Base-by-base conservation (phyloP, 2,888 invertebrate species). In the Metacarcinus magister region DNA sequence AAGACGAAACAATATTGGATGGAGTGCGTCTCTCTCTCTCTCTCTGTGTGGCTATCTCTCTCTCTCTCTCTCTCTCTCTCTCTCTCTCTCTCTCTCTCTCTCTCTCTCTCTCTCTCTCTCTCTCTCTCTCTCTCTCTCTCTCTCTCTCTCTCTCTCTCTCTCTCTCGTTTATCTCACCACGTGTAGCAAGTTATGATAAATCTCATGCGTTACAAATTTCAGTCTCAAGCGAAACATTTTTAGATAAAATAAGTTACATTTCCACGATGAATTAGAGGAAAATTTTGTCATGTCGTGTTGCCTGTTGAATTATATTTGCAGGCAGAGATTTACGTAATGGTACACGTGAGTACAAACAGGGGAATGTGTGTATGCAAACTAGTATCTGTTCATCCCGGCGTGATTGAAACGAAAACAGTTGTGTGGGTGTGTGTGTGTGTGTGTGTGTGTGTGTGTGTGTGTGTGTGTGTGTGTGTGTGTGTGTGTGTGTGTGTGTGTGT, bases 71-170 rank as follows among this genome's bases (percentile, higher is more conserved):
- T 46, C 92, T 92, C 92, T 92, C 92, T 46, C 92, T 23, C 46
- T 92, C 92, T 92, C 92, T 91, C 91, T 91, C 91, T 91, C 91
- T 91, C 91, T 91, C 91, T 91, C 91, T 91, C 91, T 91, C 91
- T 91, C 91, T 91, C 91, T 91, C 91, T 91, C 91, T 91, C 91
- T 91, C 91, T 91, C 91, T 91, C 91, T 91, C 91, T 91, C 91
- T 91, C 91, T 91, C 91, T 91, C 46, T 43, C 3, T 91, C 39
- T 43, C 28, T 90, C 2, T 13, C 32, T 23, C 16, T 43, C 3
- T 44, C 16, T 43, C 10, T 90, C 32, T 90, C 13, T 39, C 3
- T 60, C 19, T 60, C 7, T 67, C 19, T 48, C 48, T 48, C 48
- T 48, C 7, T 48, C 48, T 13, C 7, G 13, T 48, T 8, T 48